Evolutionary conservation across 2,888 invertebrate genomes (phyloP), one percentile per base, ranked within the genome.

Genomic region (Cephus pulcher): DNA sequence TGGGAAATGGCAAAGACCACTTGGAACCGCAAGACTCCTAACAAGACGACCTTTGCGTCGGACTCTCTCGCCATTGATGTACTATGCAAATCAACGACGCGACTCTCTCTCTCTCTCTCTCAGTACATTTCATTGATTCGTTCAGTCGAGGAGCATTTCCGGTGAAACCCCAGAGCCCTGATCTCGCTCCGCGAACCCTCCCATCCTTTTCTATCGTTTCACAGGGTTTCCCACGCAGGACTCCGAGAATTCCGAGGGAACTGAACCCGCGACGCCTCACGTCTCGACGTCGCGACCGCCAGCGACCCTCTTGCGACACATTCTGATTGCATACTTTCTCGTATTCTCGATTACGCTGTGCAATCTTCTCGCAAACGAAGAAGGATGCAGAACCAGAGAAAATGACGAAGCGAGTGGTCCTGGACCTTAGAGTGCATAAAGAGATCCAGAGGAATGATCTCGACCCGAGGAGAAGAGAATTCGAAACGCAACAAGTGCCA

Each of bases 1-100:
- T 89, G 88, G 88, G 88, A 89, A 89, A 88, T 87, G 86, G 88
- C 88, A 87, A 85, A 87, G 86, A 88, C 85, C 86, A 84, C 83
- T 86, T 56, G 76, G 75, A 76, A 78, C 80, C 80, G 79, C 76
- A 40, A 15, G 40, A 40, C 82, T 80, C 79, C 81, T 83, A 82
- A 83, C 82, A 80, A 80, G 80, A 80, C 81, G 82, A 82, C 83
- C 82, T 84, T 82, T 83, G 82, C 76, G 78, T 73, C 79, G 70
- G 70, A 71, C 78, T 71, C 34, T 75, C 73, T 35, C 73, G 69
- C 78, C 76, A 80, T 80, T 78, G 81, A 75, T 81, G 81, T 80
- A 80, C 79, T 83, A 83, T 82, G 83, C 81, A 83, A 83, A 83
- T 82, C 76, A 76, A 77, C 81, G 80, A 79, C 81, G 81, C 82